A percentile compares a stretch with the other conserved stretches of the same genome.
These are phyloP conservation scores for Pachymerium ferrugineum DNA, from an alignment of 2,888 invertebrate genomes.

Conservation along the genomic window DNA sequence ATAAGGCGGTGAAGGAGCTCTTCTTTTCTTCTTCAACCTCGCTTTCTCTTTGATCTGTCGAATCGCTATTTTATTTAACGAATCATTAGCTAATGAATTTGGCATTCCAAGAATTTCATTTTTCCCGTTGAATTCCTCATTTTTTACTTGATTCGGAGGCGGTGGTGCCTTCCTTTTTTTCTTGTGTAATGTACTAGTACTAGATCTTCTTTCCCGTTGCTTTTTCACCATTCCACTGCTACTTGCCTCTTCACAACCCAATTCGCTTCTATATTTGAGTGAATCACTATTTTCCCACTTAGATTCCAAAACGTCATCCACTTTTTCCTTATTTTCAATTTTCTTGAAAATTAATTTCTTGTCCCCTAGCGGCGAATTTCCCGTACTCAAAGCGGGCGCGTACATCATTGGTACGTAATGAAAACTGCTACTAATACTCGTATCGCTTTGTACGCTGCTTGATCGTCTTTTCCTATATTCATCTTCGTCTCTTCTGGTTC, in stretches of 20 bases:
- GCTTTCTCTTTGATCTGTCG: neutral
- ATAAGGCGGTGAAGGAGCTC: slow-evolving; percentile 64
- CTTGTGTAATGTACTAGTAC: slow-evolving; percentile 35
- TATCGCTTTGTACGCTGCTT: slow-evolving; percentile 34
- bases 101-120: neutral
- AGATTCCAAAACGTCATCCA: neutral
- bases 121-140: neutral
- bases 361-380: neutral
- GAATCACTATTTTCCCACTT: neutral
- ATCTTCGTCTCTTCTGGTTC: neutral
- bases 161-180: slow-evolving; percentile 41
- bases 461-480: neutral
- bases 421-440: slow-evolving; percentile 36
- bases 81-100: neutral
- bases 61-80: neutral
- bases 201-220: neutral
- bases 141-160: slow-evolving; percentile 40
- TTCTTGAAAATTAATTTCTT: neutral
- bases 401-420: slow-evolving; percentile 36
- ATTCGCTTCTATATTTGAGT: neutral
- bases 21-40: slow-evolving; percentile 50
- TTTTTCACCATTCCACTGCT: neutral
- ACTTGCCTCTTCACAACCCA: neutral
- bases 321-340: neutral
- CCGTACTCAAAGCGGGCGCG: neutral